phyloP scores from a whole-genome alignment of 2,888 invertebrate species.

The Tortricodes alternella region DNA sequence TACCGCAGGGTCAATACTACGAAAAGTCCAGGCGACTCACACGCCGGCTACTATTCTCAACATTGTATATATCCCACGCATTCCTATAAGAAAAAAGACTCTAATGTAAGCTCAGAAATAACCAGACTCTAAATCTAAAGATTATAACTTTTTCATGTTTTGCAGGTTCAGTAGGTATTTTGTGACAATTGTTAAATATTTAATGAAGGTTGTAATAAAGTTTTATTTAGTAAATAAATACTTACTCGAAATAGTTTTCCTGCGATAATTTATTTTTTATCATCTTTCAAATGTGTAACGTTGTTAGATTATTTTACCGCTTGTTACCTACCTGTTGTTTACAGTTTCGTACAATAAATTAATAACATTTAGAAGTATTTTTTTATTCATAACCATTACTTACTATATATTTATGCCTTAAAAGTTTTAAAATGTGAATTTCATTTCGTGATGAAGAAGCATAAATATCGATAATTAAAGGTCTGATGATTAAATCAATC shows the following conservation, averaged over 20 bases:
- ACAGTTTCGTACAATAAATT: slow-evolving; percentile 16
- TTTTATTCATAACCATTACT: no score
- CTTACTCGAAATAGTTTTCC: no score
- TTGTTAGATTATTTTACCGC: no score
- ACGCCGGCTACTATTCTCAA: slow-evolving; percentile 69
- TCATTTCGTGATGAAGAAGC: no score
- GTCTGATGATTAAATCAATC: no score
- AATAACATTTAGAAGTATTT: no score
- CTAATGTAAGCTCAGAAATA: slow-evolving; percentile 86
- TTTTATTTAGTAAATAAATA: no score
- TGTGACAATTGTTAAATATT: slow-evolving; percentile 9
- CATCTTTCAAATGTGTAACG: no score
- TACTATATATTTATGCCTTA: no score
- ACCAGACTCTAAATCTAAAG: slow-evolving; percentile 84
- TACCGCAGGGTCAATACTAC: slow-evolving; percentile 60
- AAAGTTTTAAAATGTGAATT: no score
- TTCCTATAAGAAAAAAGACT: slow-evolving; percentile 76
- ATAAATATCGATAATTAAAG: no score
- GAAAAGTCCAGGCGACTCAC: slow-evolving; percentile 63
- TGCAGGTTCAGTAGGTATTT: neutral
- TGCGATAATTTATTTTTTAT: no score
- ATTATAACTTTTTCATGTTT: neutral
- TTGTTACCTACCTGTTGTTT: slow-evolving; percentile 49
- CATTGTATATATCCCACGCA: slow-evolving; percentile 77
- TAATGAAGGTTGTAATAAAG: neutral